Conservation (phyloP, 2,797 vertebrate species). For the Falco novaeseelandiae region DNA sequence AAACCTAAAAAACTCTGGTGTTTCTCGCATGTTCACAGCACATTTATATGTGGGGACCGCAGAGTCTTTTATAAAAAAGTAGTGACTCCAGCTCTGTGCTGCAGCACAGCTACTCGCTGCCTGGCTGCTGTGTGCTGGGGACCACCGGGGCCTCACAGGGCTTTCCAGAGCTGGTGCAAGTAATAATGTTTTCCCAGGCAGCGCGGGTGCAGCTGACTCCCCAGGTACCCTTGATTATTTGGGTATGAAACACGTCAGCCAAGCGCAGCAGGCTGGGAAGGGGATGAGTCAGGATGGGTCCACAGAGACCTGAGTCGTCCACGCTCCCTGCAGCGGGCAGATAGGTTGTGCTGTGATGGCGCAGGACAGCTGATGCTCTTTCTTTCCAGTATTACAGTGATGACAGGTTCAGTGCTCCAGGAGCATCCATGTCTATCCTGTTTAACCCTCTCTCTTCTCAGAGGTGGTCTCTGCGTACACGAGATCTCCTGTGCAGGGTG, state of each 20-base stretch:
- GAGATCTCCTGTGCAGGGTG: not conserved
- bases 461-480: not conserved
- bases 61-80: not conserved
- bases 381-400: not conserved
- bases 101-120: not conserved
- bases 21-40: not conserved
- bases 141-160: not conserved
- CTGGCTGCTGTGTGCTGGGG: not conserved
- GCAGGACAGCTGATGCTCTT: not conserved
- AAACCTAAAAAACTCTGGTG: not conserved
- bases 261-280: not conserved
- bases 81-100: not conserved
- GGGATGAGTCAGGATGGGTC: not conserved
- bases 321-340: not conserved
- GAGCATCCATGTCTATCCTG: not conserved
- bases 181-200: not conserved
- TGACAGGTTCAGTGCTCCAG: not conserved
- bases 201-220: not conserved
- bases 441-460: not conserved
- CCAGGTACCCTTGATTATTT: not conserved
- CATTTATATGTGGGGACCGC: accelerated
- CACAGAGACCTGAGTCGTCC: not conserved
- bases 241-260: not conserved
- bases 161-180: not conserved
- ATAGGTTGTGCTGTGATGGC: not conserved